Percentiles rank a stretch among this genome's conserved stretches.
phyloP scores from a whole-genome alignment of 1,140 invertebrate genomes.

The Cataglyphis hispanica region DNA sequence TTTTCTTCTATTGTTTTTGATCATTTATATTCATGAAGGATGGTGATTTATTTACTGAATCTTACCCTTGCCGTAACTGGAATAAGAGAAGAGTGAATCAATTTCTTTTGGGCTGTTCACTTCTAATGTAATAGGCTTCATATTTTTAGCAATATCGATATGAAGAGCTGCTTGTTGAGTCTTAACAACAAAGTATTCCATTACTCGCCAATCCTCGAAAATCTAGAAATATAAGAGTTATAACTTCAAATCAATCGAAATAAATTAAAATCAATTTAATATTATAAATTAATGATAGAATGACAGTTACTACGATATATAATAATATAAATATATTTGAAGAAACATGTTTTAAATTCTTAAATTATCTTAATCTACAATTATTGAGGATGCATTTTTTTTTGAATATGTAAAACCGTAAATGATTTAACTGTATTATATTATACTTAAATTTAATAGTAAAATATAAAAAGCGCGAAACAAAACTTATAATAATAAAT shows the following conservation, averaged over 20 bases:
- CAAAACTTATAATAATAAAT: slow-evolving; percentile 89
- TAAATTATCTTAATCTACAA: not conserved
- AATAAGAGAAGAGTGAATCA: slow-evolving; percentile 94
- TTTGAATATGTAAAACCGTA: not conserved
- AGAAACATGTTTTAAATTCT: not conserved
- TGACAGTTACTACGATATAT: not conserved
- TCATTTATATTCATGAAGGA: not conserved
- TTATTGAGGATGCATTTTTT: not conserved
- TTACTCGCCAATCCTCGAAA: slow-evolving; percentile 24
- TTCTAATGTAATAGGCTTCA: slow-evolving; percentile 92
- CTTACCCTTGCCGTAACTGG: slow-evolving; percentile 92
- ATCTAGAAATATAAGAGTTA: slow-evolving; percentile 15
- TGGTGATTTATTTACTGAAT: not conserved
- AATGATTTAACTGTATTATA: not conserved
- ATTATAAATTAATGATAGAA: not conserved
- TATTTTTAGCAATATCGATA: slow-evolving; percentile 91
- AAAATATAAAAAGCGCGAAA: not conserved
- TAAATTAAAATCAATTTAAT: not conserved
- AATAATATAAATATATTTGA: not conserved
- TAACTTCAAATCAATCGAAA: not conserved
- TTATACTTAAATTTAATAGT: not conserved
- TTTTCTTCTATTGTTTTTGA: not conserved
- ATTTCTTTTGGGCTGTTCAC: slow-evolving; percentile 93
- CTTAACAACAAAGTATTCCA: slow-evolving; percentile 82
- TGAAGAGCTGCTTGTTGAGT: slow-evolving; percentile 91